A percentile compares a stretch with the other conserved stretches of the same genome.
Evolutionary conservation across 1,140 invertebrate species (phyloP).

Genomic region (Lasioglossum albipes): DNA sequence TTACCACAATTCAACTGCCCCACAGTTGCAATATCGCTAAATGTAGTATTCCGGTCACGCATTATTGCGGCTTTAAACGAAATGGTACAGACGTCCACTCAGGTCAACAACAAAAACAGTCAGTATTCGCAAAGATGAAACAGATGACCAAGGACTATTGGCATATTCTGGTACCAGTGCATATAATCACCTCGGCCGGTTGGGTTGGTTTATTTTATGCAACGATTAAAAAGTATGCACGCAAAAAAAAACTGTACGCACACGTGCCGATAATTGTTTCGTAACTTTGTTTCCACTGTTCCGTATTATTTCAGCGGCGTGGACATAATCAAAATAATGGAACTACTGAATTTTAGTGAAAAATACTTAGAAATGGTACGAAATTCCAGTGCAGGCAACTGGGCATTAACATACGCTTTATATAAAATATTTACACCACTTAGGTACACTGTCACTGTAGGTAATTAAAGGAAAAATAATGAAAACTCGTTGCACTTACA

Average conservation of each 20-base stretch:
- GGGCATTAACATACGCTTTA: conserved; percentile 92
- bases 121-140: conserved; percentile 92
- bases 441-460: conserved; percentile 94
- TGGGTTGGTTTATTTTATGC: conserved; percentile 94
- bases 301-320: conserved; percentile 87
- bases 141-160: conserved; percentile 96
- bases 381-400: conserved; percentile 90
- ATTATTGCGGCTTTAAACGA: conserved; percentile 37
- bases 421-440: conserved; percentile 95
- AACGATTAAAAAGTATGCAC: conserved; percentile 88
- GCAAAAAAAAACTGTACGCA: not conserved
- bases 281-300: not conserved
- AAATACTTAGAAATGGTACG: conserved; percentile 86
- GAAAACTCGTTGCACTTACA: not conserved
- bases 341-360: conserved; percentile 88
- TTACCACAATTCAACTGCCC: conserved; percentile 14
- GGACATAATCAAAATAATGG: conserved; percentile 89
- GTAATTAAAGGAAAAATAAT: conserved; percentile 76
- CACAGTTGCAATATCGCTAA: conserved; percentile 8
- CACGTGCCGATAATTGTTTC: not conserved
- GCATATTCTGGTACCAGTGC: conserved; percentile 95
- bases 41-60: conserved; percentile 8
- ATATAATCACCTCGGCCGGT: conserved; percentile 89
- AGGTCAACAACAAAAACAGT: conserved; percentile 75
- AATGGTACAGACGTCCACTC: not conserved